Conservation (phyloP, 2,888 invertebrate genomes). For the Cerceris rybyensis region DNA sequence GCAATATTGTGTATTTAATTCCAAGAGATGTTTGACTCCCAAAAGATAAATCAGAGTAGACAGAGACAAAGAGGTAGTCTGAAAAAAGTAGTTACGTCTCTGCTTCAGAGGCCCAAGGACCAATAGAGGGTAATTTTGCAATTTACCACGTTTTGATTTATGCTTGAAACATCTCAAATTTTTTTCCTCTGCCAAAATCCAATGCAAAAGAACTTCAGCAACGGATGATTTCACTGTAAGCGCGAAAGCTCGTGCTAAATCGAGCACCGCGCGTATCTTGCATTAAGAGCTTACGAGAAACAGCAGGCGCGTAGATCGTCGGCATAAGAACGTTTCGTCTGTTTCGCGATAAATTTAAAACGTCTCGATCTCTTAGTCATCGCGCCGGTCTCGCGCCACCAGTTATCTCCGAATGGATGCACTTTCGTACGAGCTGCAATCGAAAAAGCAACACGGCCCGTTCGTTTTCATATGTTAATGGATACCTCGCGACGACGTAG, state of each 20-base stretch:
- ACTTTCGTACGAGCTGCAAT: slow-evolving; percentile 51
- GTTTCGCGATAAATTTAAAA: slow-evolving; percentile 57
- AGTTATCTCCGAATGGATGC: slow-evolving; percentile 65
- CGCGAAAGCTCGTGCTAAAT: background rate
- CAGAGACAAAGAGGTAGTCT: too few relatives aligned
- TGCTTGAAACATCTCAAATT: too few relatives aligned
- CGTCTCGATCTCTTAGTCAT: slow-evolving; percentile 21
- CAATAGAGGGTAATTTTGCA: too few relatives aligned
- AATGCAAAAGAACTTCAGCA: too few relatives aligned
- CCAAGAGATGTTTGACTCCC: too few relatives aligned
- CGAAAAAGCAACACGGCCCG: slow-evolving; percentile 28
- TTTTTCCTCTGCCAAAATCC: too few relatives aligned
- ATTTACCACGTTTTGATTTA: too few relatives aligned
- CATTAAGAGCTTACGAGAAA: slow-evolving; percentile 34
- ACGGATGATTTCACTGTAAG: background rate
- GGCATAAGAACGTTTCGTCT: slow-evolving; percentile 19
- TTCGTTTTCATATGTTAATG: slow-evolving; percentile 36
- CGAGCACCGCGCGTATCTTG: slow-evolving; percentile 23
- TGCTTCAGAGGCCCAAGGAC: too few relatives aligned
- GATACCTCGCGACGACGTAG: slow-evolving; percentile 17
- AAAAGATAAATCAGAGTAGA: too few relatives aligned
- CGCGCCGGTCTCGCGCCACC: slow-evolving; percentile 24
- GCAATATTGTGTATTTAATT: too few relatives aligned
- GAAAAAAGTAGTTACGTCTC: too few relatives aligned
- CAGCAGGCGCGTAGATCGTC: slow-evolving; percentile 36